Conservation (phyloP, 2,888 invertebrate genomes). For the Julus scanicus region DNA sequence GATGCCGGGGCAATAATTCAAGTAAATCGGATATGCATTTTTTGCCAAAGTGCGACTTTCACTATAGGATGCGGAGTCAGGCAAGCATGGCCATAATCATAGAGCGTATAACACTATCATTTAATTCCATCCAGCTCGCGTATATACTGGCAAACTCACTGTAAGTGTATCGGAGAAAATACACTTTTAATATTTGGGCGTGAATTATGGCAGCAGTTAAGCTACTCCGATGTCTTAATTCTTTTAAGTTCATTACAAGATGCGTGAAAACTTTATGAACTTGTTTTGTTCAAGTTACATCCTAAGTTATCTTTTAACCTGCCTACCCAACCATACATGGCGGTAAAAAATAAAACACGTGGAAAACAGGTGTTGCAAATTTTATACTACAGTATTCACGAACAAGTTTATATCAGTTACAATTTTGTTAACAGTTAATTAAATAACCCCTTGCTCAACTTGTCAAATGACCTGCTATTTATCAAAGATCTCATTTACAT, state of each 20-base stretch:
- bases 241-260: not conserved
- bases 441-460: too few species aligned
- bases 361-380: too few species aligned
- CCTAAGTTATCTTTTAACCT: not conserved
- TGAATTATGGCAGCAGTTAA: not conserved
- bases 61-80: not conserved
- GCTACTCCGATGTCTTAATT: not conserved
- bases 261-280: not conserved
- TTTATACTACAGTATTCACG: too few species aligned
- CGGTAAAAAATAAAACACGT: too few species aligned
- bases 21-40: not conserved
- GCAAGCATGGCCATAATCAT: conserved; percentile 19
- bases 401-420: too few species aligned
- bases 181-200: not conserved
- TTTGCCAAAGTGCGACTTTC: not conserved
- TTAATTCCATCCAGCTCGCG: conserved; percentile 10
- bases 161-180: not conserved
- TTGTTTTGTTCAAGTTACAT: not conserved
- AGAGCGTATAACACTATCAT: conserved; percentile 19
- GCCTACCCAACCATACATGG: too few species aligned
- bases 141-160: not conserved
- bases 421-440: too few species aligned
- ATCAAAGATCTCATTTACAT: too few species aligned
- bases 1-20: conserved; percentile 3
- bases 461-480: too few species aligned